phyloP scores from a whole-genome alignment of 2,113 vertebrate genomes.

The Gambusia holbrooki region DNA sequence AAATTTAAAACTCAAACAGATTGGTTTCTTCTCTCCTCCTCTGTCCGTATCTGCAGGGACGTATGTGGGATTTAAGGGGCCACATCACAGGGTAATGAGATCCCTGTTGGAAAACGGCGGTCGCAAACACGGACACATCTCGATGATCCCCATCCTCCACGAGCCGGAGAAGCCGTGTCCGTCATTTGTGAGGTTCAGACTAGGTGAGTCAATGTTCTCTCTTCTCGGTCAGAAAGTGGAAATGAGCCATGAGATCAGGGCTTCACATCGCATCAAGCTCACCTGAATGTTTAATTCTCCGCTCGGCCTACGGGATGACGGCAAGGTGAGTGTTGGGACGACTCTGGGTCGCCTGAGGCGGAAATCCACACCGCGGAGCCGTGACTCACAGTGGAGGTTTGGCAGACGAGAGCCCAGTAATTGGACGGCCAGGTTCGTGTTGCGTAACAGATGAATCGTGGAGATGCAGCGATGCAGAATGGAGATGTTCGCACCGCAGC shows the following conservation, averaged over 20 bases:
- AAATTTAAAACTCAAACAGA: constrained; percentile 4
- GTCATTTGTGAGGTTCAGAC: constrained; percentile 6
- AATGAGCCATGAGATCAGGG: not conserved
- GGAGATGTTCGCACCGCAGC: not conserved
- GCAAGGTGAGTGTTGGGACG: not conserved
- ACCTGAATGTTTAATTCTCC: not conserved
- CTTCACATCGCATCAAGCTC: not conserved
- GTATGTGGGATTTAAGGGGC: constrained; percentile 13
- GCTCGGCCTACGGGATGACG: not conserved
- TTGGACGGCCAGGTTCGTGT: not conserved
- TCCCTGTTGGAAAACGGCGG: not conserved
- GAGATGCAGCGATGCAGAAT: not conserved
- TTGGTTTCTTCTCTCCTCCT: constrained; percentile 27
- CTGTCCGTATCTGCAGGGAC: constrained; percentile 10
- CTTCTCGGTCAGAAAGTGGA: not conserved
- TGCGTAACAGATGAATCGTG: not conserved
- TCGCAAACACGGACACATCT: constrained; percentile 6
- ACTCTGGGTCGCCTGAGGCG: not conserved
- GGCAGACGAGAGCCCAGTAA: not conserved
- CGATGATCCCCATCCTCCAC: not conserved
- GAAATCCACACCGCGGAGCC: not conserved
- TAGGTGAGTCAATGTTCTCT: not conserved
- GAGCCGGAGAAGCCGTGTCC: not conserved
- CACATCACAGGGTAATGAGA: constrained; percentile 33
- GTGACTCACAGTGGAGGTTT: not conserved